Percentiles rank a stretch among this genome's conserved stretches.
phyloP scores from a whole-genome alignment of 1,140 invertebrate species.

The Bombus confusus region DNA sequence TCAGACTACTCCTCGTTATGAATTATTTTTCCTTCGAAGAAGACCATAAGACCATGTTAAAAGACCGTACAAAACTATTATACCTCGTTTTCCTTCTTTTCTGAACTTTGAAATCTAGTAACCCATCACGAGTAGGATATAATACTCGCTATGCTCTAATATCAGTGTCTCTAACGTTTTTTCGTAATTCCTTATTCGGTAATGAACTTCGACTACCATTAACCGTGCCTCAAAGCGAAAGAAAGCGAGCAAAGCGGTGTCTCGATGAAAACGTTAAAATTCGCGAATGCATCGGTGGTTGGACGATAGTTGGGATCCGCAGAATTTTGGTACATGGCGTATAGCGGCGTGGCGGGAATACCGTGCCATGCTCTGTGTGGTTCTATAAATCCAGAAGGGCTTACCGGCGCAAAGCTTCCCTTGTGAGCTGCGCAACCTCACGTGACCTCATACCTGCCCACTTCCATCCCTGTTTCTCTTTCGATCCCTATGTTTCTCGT shows the following conservation, averaged over 20 bases:
- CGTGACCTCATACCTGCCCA: slow-evolving; percentile 61
- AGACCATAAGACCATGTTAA: not conserved
- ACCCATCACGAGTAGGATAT: too few relatives aligned
- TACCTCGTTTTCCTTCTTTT: not conserved
- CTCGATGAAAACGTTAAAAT: slow-evolving; percentile 53
- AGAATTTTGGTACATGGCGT: slow-evolving; percentile 78
- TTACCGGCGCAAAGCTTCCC: slow-evolving; percentile 78
- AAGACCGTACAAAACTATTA: not conserved
- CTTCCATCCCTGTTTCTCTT: slow-evolving; percentile 29
- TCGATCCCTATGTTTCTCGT: slow-evolving; percentile 21
- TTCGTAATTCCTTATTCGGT: too few relatives aligned
- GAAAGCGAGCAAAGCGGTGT: slow-evolving; percentile 31
- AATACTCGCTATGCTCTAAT: fast-evolving
- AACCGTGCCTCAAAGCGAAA: not conserved
- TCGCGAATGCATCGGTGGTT: slow-evolving; percentile 53
- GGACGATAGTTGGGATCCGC: slow-evolving; percentile 62
- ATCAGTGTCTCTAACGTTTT: too few relatives aligned
- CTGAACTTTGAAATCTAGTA: too few relatives aligned
- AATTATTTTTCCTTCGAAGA: not conserved
- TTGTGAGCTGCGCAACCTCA: slow-evolving; percentile 64
- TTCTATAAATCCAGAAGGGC: slow-evolving; percentile 79
- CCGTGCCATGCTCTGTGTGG: slow-evolving; percentile 69
- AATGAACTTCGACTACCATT: not conserved
- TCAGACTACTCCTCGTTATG: not conserved
- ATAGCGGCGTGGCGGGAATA: slow-evolving; percentile 69